phyloP scores from a whole-genome alignment of 2,797 vertebrate species.

The Margarornis squamiger region DNA sequence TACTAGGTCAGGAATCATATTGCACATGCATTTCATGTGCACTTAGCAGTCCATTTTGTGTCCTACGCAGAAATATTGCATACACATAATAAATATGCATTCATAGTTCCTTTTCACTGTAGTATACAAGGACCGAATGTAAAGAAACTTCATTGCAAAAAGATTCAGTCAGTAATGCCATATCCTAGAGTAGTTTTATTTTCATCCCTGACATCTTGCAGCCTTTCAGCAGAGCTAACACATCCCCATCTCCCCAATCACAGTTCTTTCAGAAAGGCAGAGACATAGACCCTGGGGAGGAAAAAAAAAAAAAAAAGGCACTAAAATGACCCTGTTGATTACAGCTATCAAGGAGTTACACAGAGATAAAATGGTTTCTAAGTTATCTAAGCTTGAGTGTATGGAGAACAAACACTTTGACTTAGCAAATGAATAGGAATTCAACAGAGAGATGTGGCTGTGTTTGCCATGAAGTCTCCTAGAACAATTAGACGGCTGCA shows the following conservation, averaged over 20 bases:
- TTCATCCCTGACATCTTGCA: not conserved
- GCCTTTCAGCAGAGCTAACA: not conserved
- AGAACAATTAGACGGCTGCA: not conserved
- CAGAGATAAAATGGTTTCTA: not conserved
- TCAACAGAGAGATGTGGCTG: not conserved
- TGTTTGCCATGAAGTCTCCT: not conserved
- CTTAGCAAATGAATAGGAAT: not conserved
- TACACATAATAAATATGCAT: not conserved
- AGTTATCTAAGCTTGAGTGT: not conserved
- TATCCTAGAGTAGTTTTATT: not conserved
- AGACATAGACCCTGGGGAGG: not conserved
- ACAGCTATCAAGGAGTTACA: not conserved
- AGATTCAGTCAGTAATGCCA: not conserved
- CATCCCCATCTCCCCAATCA: not conserved
- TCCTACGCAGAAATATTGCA: not conserved
- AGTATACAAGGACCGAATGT: not conserved
- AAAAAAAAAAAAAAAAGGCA: not conserved
- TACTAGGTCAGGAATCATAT: not conserved
- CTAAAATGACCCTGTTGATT: conserved; percentile 20
- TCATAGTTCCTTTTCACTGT: not conserved
- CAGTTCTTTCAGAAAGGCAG: not conserved
- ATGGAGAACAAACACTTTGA: not conserved
- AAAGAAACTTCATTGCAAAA: not conserved
- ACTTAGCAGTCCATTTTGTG: not conserved
- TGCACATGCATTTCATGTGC: not conserved